phyloP scores from a whole-genome alignment of 2,797 vertebrate species.

The Hephaestus fuliginosus region DNA sequence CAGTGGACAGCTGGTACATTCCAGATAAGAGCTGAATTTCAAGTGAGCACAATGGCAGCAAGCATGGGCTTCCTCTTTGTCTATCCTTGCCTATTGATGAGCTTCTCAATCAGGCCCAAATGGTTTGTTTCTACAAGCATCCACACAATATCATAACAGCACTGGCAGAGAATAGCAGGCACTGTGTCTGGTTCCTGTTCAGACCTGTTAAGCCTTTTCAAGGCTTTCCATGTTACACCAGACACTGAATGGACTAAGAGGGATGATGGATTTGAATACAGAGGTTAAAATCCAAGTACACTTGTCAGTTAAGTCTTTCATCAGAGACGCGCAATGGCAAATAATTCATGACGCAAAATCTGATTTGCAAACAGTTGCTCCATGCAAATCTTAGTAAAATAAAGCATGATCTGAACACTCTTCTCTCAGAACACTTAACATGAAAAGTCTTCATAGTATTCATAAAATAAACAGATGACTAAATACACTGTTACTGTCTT shows the following conservation, averaged over 20 bases:
- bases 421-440: conserved; percentile 15
- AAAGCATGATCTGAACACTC: neutral
- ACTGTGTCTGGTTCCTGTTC: conserved; percentile 64
- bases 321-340: conserved; percentile 4
- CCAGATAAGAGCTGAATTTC: conserved; percentile 88
- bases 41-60: conserved; percentile 81
- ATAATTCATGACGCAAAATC: conserved; percentile 4
- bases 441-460: conserved; percentile 9
- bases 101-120: conserved; percentile 80
- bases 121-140: conserved; percentile 78
- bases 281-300: conserved; percentile 57
- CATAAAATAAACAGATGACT: conserved; percentile 14
- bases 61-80: conserved; percentile 76
- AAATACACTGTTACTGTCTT: neutral
- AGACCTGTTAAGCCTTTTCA: conserved; percentile 70
- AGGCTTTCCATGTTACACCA: conserved; percentile 62
- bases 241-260: conserved; percentile 60
- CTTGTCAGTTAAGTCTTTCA: conserved; percentile 58
- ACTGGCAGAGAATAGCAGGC: conserved; percentile 60
- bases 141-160: conserved; percentile 75
- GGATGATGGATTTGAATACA: conserved; percentile 63
- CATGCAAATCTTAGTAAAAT: neutral
- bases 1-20: conserved; percentile 87
- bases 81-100: conserved; percentile 77
- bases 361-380: conserved; percentile 12